Base-by-base conservation (phyloP, 2,797 vertebrate species). In the Acrossocheilus wenchowensis region DNA sequence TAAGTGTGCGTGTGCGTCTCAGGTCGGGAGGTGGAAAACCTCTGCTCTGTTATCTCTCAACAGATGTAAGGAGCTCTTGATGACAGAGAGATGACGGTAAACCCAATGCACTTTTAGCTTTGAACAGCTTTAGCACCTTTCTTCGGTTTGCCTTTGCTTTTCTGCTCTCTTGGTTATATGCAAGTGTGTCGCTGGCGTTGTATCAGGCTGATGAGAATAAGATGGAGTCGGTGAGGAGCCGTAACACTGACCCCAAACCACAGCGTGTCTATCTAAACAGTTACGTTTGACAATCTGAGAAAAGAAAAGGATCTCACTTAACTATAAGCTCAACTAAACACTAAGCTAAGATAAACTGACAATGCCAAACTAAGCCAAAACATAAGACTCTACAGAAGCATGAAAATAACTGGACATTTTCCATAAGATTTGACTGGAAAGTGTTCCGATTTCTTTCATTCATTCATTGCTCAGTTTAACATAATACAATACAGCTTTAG, bases 41-140 rank as follows among this genome's bases (percentile, higher is more conserved):
- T 83, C 26, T 85, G 48, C 64, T 43, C 39, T 82, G 19, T 45
- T 85, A 77, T 41, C 19, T 85, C 66, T 90, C 82, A 78, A 86
- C 90, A 93, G 92, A 90, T 92, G 60, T 71, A 34, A 19, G 43
- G 64, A 84, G 74, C 88, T 90, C 86, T 81, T 80, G 54, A 89
- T 87, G 87, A 80, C 73, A 84, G 54, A 4, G 52, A 9, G 19
- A 64, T 81, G 86, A 84, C 11, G 8, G 81, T 52, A 66, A 54
- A 80, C 43, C 43, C 21, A 2, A 39, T 30, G 71, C 71, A 62
- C 26, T 54, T 74, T 60, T 79, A 62, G 52, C 23, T 68, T 23
- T 66, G n/a, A 71, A 23, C 72, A 79, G 34, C 48, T 79, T n/a
- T 50, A 54, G 80, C 90, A 69, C 60, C 34, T 64, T 36, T 41